A percentile compares a stretch with the other conserved stretches of the same genome.
Evolutionary conservation across 2,888 invertebrate species (phyloP).

Genomic region (Ormyrus labotus): DNA sequence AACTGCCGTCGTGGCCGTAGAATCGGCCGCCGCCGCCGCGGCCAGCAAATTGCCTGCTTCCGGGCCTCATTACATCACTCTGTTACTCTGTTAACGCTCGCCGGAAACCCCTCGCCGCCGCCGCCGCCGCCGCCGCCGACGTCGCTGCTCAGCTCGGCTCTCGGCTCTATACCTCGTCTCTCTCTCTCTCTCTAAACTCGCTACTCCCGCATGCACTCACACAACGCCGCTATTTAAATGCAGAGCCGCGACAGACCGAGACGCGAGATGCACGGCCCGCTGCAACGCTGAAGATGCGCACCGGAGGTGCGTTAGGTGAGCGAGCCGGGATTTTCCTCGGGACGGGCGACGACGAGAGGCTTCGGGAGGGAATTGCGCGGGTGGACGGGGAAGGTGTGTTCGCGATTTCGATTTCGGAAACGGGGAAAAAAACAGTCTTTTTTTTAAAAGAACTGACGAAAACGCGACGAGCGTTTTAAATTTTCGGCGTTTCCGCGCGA

Average conservation of each 20-base stretch:
- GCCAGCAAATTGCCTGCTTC: constrained; percentile 75
- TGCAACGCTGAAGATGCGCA: too few relatives aligned
- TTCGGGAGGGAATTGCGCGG: not conserved
- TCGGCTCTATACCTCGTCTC: not conserved
- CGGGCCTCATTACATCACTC: constrained; percentile 77
- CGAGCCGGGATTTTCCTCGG: too few relatives aligned
- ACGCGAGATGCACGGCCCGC: too few relatives aligned
- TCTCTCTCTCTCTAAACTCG: constrained; percentile 13
- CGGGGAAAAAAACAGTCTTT: not conserved
- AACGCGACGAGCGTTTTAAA: too few relatives aligned
- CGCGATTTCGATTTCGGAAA: not conserved
- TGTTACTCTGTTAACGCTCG: constrained; percentile 76
- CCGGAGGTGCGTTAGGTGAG: not conserved
- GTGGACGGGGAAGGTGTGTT: not conserved
- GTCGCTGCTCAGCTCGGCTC: constrained; percentile 12
- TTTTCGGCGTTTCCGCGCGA: too few relatives aligned
- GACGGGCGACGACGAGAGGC: too few relatives aligned
- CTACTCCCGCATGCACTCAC: not conserved
- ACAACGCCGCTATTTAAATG: not conserved
- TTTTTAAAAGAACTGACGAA: not conserved
- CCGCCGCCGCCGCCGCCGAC: constrained; percentile 3
- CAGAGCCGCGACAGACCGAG: too few relatives aligned
- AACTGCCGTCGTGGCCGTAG: constrained; percentile 18
- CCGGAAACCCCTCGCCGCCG: constrained; percentile 73
- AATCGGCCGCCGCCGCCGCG: constrained; percentile 41